Percentiles rank a stretch among this genome's conserved stretches.
Evolutionary conservation across 1,140 invertebrate genomes (phyloP).

Genomic region (Neuroterus valhalla): DNA sequence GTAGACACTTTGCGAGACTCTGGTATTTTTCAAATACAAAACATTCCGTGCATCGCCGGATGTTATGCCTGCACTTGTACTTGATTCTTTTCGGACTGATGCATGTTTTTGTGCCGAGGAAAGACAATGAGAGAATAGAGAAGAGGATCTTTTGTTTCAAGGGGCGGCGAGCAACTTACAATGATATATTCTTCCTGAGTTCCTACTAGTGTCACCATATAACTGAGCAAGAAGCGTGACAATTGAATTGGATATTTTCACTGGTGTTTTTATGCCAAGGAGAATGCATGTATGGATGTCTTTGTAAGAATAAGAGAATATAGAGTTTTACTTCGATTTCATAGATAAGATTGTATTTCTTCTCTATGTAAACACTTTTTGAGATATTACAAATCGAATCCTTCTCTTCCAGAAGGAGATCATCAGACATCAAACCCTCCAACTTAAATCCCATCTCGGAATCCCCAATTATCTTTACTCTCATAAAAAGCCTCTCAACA

Average conservation of each 20-base stretch:
- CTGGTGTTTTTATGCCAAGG: too few relatives aligned
- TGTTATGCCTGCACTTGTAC: conserved; percentile 18
- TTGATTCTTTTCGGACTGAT: conserved; percentile 17
- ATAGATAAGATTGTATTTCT: too few relatives aligned
- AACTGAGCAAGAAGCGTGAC: not conserved
- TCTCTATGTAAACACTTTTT: too few relatives aligned
- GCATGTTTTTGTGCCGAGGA: conserved; percentile 4
- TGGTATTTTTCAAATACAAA: conserved; percentile 51
- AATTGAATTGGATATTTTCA: not conserved
- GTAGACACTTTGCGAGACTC: conserved; percentile 49
- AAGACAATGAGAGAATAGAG: conserved; percentile 23
- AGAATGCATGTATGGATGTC: too few relatives aligned
- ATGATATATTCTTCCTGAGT: not conserved
- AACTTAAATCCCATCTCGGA: too few relatives aligned
- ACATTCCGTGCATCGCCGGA: conserved; percentile 37
- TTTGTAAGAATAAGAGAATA: too few relatives aligned
- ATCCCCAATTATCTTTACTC: too few relatives aligned
- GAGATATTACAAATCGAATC: too few relatives aligned
- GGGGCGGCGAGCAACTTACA: not conserved
- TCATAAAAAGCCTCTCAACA: too few relatives aligned
- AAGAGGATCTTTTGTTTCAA: not conserved
- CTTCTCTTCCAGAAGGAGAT: too few relatives aligned
- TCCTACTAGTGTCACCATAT: not conserved
- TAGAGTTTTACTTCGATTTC: too few relatives aligned
- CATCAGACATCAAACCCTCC: too few relatives aligned